Conservation (phyloP, 2,797 vertebrate species). For the Brotula barbata region DNA sequence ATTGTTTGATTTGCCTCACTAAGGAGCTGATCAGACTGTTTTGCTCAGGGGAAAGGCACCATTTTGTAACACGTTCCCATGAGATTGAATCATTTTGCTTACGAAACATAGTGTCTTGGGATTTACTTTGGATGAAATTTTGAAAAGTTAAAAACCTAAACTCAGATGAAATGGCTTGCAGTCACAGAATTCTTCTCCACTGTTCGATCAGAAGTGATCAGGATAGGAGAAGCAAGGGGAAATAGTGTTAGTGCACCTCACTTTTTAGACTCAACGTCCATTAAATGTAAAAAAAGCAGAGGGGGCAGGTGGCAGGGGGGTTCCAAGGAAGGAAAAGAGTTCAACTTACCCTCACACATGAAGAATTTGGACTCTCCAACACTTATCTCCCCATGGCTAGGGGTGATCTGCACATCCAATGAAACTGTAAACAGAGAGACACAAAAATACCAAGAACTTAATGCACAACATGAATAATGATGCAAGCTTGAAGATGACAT, state of each 20-base stretch:
- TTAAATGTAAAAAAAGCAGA: neutral
- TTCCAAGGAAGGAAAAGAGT: constrained; percentile 4
- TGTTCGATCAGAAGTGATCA: neutral
- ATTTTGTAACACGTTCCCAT: too few species aligned
- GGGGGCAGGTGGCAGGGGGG: neutral
- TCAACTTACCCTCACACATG: constrained; percentile 90
- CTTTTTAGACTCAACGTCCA: neutral
- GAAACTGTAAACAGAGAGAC: constrained; percentile 78
- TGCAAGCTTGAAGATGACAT: too few species aligned
- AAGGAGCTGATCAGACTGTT: too few species aligned
- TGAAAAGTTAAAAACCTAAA: too few species aligned
- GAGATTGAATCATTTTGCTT: too few species aligned
- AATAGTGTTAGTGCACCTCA: neutral
- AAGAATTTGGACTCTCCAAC: constrained; percentile 99
- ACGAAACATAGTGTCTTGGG: too few species aligned
- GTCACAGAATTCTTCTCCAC: neutral
- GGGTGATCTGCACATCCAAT: constrained; percentile 94
- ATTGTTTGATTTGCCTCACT: too few species aligned
- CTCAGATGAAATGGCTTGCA: neutral
- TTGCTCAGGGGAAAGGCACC: too few species aligned
- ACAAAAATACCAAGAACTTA: neutral
- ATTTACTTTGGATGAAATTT: too few species aligned
- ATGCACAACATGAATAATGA: neutral
- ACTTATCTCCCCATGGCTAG: constrained; percentile 93
- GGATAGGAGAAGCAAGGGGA: neutral